Base-by-base conservation (phyloP, 1,140 invertebrate genomes). In the Drosophila athabasca region DNA sequence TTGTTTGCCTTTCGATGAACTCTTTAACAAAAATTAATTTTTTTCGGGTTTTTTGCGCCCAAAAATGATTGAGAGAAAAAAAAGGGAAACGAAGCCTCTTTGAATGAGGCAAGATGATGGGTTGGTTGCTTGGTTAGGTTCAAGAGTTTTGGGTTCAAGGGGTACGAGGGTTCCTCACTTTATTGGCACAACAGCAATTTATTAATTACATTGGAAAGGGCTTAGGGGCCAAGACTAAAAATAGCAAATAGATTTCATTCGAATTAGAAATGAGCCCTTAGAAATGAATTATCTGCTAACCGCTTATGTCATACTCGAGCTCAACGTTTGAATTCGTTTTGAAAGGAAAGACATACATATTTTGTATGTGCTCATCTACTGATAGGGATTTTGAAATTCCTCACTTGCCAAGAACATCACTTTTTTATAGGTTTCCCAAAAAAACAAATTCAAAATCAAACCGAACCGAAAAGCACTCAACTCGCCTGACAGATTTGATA, bases 101-200 rank as follows among this genome's bases (percentile, higher is more conserved):
- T 65, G 49, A 19, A 57, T 58, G 54, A 60, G 72, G 53, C 49
- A 43, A 48, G 39, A 45, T 72, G 45, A 46, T 53, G 48, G 19
- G 57, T 17, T 58, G 8, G 62, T 35, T 35, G 48, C 48, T 31
- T 51, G 48, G 58, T 31, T 51, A 29, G 50, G 70, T 73, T 73
- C 69, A 64, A 60, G 41, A 59, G 62, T 74, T 62, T 59, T 43
- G 50, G 55, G 62, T 76, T 65, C 62, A 81, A 78, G 54, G 72
- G 62, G 78, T 62, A 61, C 46, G 48, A 49, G 41, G 68, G 41
- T 46, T 66, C 15, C 29, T 17, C 24, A n/a, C 31, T 61, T 52
- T 81, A 78, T 85, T 85, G 82, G 75, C 82, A 87, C 76, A 85
- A 85, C 82, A 87, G 76, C 62, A 43, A 69, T 69, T 82, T 77